Base-by-base conservation (phyloP, 2,888 invertebrate genomes). In the Xylota sylvarum region DNA sequence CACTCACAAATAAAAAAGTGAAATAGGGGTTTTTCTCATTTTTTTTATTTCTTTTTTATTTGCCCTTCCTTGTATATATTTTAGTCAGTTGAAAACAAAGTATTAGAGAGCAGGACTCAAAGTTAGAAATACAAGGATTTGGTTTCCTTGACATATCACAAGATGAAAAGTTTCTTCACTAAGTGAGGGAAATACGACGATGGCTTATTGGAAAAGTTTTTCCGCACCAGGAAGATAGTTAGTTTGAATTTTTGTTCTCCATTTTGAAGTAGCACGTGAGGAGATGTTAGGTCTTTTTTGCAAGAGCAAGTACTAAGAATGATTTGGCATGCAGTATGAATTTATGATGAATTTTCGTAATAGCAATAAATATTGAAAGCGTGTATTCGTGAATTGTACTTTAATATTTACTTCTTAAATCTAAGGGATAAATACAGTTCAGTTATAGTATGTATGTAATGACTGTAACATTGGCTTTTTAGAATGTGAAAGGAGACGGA, bases 191-290 rank as follows among this genome's bases (percentile, higher is more conserved):
- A 82, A 77, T 82, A 77, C 64, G 40, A 70, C 37, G 9, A 82
- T 70, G 64, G 64, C 70, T 70, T 77, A 77, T 82, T 82, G 70
- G 56, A 70, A 83, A 83, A 83, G 65, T 83, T 83, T 70, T 55
- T 50, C 50, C 40, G 27, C 62, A 7, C 48, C 35, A 32, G 6
- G 14, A 17, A 32, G 32, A 56, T 43, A 14, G 43, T 32, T 9
- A 14, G 14, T 32, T 56, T 32, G 32, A 4, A n/a, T 12, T 32
- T 32, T 32, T 17, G 9, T 56, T 32, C 17, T 5, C 0, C 9
- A 14, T 32, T 56, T 9, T 32, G 30, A 32, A 56, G 32, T 56
- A 56, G 17, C 32, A 23, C 23, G 12, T 23, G 50, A 50, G 17
- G 19, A 19, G 19, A 10, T 23, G 19, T 19, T 3, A 48, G 14